Evolutionary conservation across 2,888 invertebrate species (phyloP), one percentile per base, ranked within the genome.

Genomic region (Thymelicus sylvestris): DNA sequence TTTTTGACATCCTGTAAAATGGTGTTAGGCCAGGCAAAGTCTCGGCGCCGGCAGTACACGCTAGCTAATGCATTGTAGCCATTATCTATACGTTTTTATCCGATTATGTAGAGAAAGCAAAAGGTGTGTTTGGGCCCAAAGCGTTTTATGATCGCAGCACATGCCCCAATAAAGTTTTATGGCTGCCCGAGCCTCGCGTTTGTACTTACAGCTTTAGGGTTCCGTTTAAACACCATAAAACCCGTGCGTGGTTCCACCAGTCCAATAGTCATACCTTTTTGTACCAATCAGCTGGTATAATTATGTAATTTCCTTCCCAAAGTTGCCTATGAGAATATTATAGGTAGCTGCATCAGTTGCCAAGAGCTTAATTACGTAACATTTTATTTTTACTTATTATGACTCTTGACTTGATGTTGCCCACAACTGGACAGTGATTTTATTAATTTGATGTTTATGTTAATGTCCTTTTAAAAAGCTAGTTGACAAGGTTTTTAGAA

Each of bases 161-260:
- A 82, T 81, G 83, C 74, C 74, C 76, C 82, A 80, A 81, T 82
- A 82, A 83, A 83, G 76, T 83, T 84, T 84, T 84, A 85, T 80
- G 80, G 76, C 78, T 52, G 73, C 74, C 78, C 75, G 61, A 57
- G 64, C 66, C 57, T 71, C 72, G 69, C 47, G 24, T n/a, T 55
- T 38, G 60, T 59, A 47, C 70, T 60, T 60, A 65, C 70, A 65
- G 60, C 50, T 59, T 70, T 64, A 60, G 7, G 31, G 57, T 31
- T 57, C 57, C 57, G 57, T 57, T 57, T 57, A 38, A 57, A 57
- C 31, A 7, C 6, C 57, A 12, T 57, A 57, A 57, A 57, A 57
- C 57, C 31, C 31, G 31, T 38, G 19, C 7, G 38, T 12, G 10
- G 15, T 52, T 19, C 13, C 19, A 52, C 13, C 6, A 50, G 15